phyloP scores from a whole-genome alignment of 2,888 invertebrate genomes.

The Drosophila mulleri region DNA sequence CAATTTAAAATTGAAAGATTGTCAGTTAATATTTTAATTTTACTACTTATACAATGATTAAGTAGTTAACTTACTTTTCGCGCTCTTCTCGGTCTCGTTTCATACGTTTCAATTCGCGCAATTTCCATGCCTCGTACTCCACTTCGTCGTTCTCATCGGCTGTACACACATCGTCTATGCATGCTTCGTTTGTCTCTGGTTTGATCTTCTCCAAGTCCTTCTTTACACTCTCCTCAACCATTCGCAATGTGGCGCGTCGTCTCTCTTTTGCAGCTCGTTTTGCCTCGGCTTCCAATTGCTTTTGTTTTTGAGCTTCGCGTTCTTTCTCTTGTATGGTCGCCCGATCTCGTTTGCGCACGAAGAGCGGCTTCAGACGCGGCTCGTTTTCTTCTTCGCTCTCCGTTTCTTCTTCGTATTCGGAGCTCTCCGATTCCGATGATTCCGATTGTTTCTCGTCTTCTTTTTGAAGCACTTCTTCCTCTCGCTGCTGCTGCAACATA shows the following conservation, averaged over 20 bases:
- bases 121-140: conserved; percentile 99
- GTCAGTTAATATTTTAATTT: background rate
- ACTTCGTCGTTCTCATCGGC: conserved; percentile 98
- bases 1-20: conserved; percentile 61
- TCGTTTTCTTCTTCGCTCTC: conserved; percentile 96
- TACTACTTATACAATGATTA: too few species aligned
- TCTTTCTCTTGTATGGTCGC: conserved; percentile 98
- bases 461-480: conserved; percentile 87
- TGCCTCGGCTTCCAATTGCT: conserved; percentile 93
- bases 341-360: conserved; percentile 96
- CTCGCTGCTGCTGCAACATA: conserved; percentile 90
- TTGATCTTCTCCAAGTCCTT: conserved; percentile 90
- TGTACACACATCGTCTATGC: conserved; percentile 94
- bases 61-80: conserved; percentile 90
- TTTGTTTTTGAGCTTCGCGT: conserved; percentile 93
- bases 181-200: conserved; percentile 90
- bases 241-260: conserved; percentile 93
- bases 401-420: conserved; percentile 92
- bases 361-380: conserved; percentile 96
- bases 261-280: conserved; percentile 95
- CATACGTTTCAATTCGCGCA: conserved; percentile 97
- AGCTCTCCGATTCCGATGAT: conserved; percentile 90
- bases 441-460: conserved; percentile 88
- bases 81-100: conserved; percentile 98
- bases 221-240: conserved; percentile 95